phyloP scores from a whole-genome alignment of 2,888 invertebrate genomes.

The Melangyna quadrimaculata region DNA sequence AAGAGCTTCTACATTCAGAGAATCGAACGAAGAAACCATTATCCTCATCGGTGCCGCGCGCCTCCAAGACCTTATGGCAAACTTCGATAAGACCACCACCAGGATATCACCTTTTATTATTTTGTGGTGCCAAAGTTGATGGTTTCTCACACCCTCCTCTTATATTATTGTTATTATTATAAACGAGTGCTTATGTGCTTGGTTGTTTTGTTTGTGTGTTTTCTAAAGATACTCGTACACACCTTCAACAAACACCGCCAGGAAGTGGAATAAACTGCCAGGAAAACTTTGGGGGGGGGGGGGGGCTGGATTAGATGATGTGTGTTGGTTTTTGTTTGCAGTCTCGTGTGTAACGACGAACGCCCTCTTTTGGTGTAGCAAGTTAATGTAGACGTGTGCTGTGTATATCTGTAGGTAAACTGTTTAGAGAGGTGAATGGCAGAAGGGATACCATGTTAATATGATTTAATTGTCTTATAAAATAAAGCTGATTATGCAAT shows the following conservation, averaged over 20 bases:
- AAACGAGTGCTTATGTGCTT: not conserved
- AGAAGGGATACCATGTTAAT: conserved; percentile 52
- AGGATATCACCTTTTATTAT: conserved; percentile 24
- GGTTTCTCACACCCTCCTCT: not conserved
- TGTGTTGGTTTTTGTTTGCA: not conserved
- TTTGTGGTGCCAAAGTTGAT: not conserved
- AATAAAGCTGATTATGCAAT: conserved; percentile 66
- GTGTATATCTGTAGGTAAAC: no score
- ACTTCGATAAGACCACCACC: conserved; percentile 44
- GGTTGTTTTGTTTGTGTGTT: conserved; percentile 21
- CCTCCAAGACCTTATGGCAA: conserved; percentile 40
- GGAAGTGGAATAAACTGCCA: not conserved
- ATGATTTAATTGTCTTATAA: conserved; percentile 64
- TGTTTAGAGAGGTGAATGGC: no score
- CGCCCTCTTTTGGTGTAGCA: not conserved
- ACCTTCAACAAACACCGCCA: not conserved
- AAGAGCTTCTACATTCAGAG: not conserved
- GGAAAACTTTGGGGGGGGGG: not conserved
- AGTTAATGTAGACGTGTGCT: conserved; percentile 45
- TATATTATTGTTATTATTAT: not conserved
- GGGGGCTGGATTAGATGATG: not conserved
- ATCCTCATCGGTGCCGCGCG: no score
- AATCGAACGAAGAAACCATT: not conserved
- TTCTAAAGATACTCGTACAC: not conserved
- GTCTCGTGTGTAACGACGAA: no score